A percentile compares a stretch with the other conserved stretches of the same genome.
Evolutionary conservation across 2,113 vertebrate genomes (phyloP).

Genomic region (Fulmarus glacialis): DNA sequence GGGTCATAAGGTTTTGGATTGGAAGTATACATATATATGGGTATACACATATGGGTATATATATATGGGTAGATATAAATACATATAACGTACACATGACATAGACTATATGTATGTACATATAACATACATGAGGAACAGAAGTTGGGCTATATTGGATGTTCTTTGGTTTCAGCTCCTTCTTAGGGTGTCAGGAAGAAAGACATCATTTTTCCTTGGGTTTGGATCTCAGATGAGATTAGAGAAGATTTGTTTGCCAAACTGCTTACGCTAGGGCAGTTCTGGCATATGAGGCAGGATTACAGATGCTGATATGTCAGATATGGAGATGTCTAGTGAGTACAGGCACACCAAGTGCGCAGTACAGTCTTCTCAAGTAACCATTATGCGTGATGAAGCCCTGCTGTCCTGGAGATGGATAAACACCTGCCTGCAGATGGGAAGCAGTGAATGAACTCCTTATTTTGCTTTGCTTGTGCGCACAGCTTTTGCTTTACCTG

Average conservation of each 20-base stretch:
- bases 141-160: not conserved
- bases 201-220: not conserved
- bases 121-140: not conserved
- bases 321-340: not conserved
- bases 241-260: not conserved
- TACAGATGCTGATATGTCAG: not conserved
- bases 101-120: not conserved
- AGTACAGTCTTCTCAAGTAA: not conserved
- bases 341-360: not conserved
- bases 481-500: not conserved
- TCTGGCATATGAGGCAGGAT: not conserved
- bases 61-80: not conserved
- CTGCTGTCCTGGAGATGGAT: not conserved
- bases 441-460: not conserved
- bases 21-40: not conserved
- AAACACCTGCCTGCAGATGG: not conserved
- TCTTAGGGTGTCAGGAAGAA: not conserved
- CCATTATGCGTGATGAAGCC: rapidly evolving
- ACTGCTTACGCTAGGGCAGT: not conserved
- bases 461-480: not conserved
- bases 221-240: not conserved
- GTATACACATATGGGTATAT: not conserved
- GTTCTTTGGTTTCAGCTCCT: not conserved
- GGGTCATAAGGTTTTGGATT: not conserved
- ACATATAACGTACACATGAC: too few species aligned